A percentile compares a stretch with the other conserved stretches of the same genome.
Conservation (phyloP, 2,113 vertebrate species). For the Gobiocypris rarus region DNA sequence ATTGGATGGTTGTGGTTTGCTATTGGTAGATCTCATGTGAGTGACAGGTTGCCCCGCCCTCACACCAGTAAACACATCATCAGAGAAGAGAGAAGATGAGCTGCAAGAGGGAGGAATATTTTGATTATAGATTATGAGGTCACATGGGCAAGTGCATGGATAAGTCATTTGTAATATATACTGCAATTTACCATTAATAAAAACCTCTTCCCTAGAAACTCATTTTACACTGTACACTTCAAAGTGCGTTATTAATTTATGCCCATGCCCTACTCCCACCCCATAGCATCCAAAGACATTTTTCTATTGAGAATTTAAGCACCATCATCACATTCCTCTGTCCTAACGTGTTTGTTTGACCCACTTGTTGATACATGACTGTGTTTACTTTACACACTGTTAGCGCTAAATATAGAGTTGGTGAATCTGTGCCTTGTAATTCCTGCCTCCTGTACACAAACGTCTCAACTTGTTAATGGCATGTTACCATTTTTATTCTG, state of each 20-base stretch:
- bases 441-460: slow-evolving; percentile 5
- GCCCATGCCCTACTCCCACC: background rate
- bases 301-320: background rate
- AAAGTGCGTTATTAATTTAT: background rate
- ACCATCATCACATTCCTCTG: background rate
- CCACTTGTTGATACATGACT: slow-evolving; percentile 59
- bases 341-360: slow-evolving; percentile 46
- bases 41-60: no score
- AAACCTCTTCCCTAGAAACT: background rate
- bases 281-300: background rate
- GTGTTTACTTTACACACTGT: slow-evolving; percentile 36
- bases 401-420: slow-evolving; percentile 21
- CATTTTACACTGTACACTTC: background rate
- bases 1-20: no score
- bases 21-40: no score
- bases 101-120: no score
- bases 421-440: background rate
- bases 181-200: no score
- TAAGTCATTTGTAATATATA: no score
- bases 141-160: no score
- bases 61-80: no score
- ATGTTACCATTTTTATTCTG: background rate
- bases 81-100: no score
- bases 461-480: slow-evolving; percentile 27
- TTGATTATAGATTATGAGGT: no score